These are phyloP conservation scores for Eucera pruinosa DNA, from an alignment of 2,888 invertebrate species.

Conservation along the genomic window DNA sequence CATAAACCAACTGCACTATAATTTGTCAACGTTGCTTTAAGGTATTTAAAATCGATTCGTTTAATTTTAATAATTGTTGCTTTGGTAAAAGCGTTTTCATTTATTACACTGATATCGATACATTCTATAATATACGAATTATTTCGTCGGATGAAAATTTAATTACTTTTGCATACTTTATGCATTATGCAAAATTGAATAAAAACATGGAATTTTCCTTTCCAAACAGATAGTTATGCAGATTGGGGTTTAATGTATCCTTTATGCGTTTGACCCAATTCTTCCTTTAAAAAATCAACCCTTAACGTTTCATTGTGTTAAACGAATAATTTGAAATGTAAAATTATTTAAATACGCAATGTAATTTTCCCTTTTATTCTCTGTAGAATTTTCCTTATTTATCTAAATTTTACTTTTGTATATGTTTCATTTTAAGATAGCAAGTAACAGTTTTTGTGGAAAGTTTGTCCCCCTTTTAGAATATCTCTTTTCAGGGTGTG, in stretches of 20 bases:
- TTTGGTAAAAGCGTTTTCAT: too few relatives aligned
- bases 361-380: not conserved
- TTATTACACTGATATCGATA: too few relatives aligned
- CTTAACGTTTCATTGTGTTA: slow-evolving; percentile 11
- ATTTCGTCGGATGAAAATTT: too few relatives aligned
- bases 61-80: too few relatives aligned
- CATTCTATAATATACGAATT: too few relatives aligned
- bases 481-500: slow-evolving; percentile 68
- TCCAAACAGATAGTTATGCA: slow-evolving; percentile 23
- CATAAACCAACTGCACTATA: too few relatives aligned
- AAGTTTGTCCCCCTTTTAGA: not conserved
- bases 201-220: not conserved
- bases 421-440: too few relatives aligned
- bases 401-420: too few relatives aligned
- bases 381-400: not conserved
- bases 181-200: not conserved
- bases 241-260: slow-evolving; percentile 37
- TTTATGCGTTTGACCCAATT: slow-evolving; percentile 19
- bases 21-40: too few relatives aligned
- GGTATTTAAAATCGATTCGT: too few relatives aligned
- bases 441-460: not conserved
- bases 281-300: slow-evolving; percentile 15
- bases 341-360: not conserved
- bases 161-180: too few relatives aligned
- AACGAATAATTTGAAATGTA: slow-evolving; percentile 8